A percentile compares a stretch with the other conserved stretches of the same genome.
phyloP scores from a whole-genome alignment of 1,140 invertebrate species.

The Sitodiplosis mosellana region DNA sequence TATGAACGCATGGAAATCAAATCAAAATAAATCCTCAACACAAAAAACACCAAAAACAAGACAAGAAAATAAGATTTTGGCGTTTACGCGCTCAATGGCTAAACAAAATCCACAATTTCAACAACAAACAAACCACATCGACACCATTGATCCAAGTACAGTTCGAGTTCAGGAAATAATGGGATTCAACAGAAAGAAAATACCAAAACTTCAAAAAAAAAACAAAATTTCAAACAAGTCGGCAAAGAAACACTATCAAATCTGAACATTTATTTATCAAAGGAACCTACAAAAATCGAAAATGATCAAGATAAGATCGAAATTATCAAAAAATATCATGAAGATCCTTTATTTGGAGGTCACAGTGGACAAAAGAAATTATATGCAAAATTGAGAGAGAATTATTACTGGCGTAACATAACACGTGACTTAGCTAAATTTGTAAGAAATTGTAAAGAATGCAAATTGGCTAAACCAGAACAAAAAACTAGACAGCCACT shows the following conservation, averaged over 20 bases:
- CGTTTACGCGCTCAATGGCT: no score
- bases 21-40: background rate
- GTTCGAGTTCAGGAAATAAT: no score
- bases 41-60: no score
- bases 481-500: background rate
- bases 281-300: background rate
- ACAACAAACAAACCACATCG: no score
- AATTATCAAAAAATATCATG: slow-evolving; percentile 4
- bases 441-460: no score
- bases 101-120: no score
- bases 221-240: no score
- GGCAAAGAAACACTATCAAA: no score
- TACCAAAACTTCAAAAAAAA: no score
- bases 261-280: background rate
- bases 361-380: slow-evolving; percentile 18
- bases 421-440: background rate
- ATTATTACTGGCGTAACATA: slow-evolving; percentile 8
- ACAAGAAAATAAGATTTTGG: no score
- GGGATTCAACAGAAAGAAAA: no score
- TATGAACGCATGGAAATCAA: background rate
- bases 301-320: slow-evolving; percentile 10
- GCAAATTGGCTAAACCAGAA: slow-evolving; percentile 1
- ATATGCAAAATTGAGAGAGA: slow-evolving; percentile 13
- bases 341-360: slow-evolving; percentile 12
- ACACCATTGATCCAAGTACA: no score